Base-by-base conservation (phyloP, 2,113 vertebrate genomes). In the Cheirogaleus medius region DNA sequence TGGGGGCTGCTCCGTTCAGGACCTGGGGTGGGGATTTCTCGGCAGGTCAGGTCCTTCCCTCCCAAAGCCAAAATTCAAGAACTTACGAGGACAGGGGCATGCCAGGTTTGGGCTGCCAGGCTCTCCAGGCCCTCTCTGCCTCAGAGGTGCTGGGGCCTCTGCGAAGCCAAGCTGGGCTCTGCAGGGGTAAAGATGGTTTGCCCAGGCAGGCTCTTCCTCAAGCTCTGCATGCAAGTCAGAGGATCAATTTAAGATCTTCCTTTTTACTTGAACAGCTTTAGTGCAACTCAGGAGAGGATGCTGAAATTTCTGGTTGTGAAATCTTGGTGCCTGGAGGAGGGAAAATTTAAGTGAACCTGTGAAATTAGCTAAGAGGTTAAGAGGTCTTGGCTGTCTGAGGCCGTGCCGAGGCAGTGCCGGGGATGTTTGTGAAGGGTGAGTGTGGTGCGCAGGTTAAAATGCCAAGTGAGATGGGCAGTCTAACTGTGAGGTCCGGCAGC, bases 391-490 rank as follows among this genome's bases (percentile, higher is more conserved):
- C 29, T 3, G 11, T 7, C 39, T 8, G 3, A 68, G 68, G 12
- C 29, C 2, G 2, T 73, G 4, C 60, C 4, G 27, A 27, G 60
- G 11, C 10, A 63, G 27, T 10, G 4, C 42, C 1, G 8, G 32
- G 12, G 25, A 27, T 13, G 4, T 20, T 7, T 44, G 18, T n/a
- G 87, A 66, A 49, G 58, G 23, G 49, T 2, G 1, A 37, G n/a
- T 68, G 39, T 37, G 83, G n/a, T 2, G 0, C 21, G 1, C 8
- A 20, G 21, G 27, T 42, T 39, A 29, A 49, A 27, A n/a, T n/a
- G 34, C 56, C 39, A 11, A 66, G 8, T 3, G 73, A 37, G n/a
- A 21, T 0, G 13, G 18, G 2, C 25, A 0, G 0, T 64, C 54
- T 9, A 10, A 17, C 27, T n/a, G 32, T 15, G 18, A 86, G 77